phyloP scores from a whole-genome alignment of 1,140 invertebrate species.

The Homalodisca vitripennis region DNA sequence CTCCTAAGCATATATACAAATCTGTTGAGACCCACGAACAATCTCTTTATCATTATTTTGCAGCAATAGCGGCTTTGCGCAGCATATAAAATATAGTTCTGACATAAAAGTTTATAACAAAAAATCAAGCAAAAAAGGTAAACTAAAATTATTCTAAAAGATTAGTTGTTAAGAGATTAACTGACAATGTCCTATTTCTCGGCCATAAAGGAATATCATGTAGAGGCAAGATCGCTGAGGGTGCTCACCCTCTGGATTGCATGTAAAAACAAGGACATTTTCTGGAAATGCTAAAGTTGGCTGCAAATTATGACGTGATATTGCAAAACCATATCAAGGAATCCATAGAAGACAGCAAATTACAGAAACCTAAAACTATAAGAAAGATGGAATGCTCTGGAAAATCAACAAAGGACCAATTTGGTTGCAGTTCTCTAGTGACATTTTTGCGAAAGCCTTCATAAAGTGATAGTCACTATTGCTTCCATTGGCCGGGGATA shows the following conservation, averaged over 20 bases:
- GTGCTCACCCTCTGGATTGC: conserved; percentile 29
- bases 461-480: conserved; percentile 33
- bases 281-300: conserved; percentile 33
- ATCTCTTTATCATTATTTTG: conserved; percentile 29
- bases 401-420: conserved; percentile 11
- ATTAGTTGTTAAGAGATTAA: conserved; percentile 34
- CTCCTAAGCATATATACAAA: conserved; percentile 30
- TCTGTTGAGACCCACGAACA: conserved; percentile 31
- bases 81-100: conserved; percentile 25
- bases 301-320: conserved; percentile 31
- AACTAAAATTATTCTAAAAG: conserved; percentile 30
- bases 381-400: conserved; percentile 9
- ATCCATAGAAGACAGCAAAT: conserved; percentile 30
- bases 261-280: conserved; percentile 35
- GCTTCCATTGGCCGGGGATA: conserved; percentile 24
- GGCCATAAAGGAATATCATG: conserved; percentile 34
- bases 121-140: conserved; percentile 29
- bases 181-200: conserved; percentile 34
- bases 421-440: conserved; percentile 27
- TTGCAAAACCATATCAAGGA: conserved; percentile 30
- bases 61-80: conserved; percentile 19
- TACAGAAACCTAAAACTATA: conserved; percentile 12
- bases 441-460: conserved; percentile 33
- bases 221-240: conserved; percentile 34
- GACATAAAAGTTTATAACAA: neutral